Percentiles rank a stretch among this genome's conserved stretches.
phyloP scores from a whole-genome alignment of 2,888 invertebrate genomes.

The Perithous albicinctus region DNA sequence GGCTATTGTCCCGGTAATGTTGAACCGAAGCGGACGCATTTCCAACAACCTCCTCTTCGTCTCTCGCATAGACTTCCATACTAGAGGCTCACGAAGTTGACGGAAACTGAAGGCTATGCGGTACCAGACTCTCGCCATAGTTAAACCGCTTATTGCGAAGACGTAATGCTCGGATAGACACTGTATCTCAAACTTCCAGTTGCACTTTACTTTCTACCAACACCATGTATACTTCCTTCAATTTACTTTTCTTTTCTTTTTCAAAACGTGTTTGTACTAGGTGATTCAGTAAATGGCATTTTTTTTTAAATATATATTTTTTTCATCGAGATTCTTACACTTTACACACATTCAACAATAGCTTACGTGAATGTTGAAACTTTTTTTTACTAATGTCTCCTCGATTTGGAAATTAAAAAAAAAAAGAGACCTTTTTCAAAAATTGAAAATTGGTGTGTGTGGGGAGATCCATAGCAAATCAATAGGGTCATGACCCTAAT shows the following conservation, averaged over 20 bases:
- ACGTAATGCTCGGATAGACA: constrained; percentile 10
- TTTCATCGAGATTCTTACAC: no score
- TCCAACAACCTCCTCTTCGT: neutral
- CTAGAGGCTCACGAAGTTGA: constrained; percentile 17
- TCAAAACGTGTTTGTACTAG: neutral
- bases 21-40: constrained; percentile 12
- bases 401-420: no score
- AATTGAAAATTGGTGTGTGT: no score
- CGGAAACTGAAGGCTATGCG: constrained; percentile 35
- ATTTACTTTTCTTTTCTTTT: neutral
- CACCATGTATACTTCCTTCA: neutral
- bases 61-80: constrained; percentile 4
- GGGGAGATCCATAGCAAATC: no score
- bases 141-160: constrained; percentile 21
- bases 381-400: no score
- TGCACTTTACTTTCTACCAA: neutral
- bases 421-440: no score
- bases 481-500: no score
- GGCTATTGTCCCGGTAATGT: constrained; percentile 8
- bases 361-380: no score
- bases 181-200: constrained; percentile 39
- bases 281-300: no score
- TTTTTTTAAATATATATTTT: no score
- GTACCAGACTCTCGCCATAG: constrained; percentile 20
- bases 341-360: no score